Base-by-base conservation (phyloP, 2,797 vertebrate species). In the Sarcoramphus papa region DNA sequence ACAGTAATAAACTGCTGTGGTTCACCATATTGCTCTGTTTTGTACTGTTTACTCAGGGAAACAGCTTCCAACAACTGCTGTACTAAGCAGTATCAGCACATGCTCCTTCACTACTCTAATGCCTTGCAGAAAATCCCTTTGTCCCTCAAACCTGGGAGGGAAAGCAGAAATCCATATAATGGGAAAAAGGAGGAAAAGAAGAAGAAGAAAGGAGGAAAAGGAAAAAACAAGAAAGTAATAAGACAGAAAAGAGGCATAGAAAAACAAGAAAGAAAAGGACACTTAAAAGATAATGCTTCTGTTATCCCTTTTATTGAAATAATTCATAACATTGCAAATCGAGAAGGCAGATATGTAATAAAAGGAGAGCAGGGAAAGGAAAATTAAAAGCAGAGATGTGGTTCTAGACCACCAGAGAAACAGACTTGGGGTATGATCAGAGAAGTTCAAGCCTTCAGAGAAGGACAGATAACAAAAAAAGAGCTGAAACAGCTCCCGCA, bases 401-500 rank as follows among this genome's bases (percentile, higher is more conserved):
- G 10, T 54, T 92, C 40, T 63, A 43, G 48, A 63, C 20, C 45
- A 94, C 64, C 10, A 64, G 37, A 60, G 27, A 82, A 78, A 68
- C 15, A 79, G 31, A 69, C 10, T 3, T 53, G 14, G 9, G 37
- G 18, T 47, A 43, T 56, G 51, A 70, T 43, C 41, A 75, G 33
- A 37, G 56, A 75, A 75, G 8, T 28, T 48, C 28, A 60, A 72
- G n/a, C 8, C n/a, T 75, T 81, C 59, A 76, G 51, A 73, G 37
- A 51, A 63, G 33, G 18, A 51, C 2, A 75, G 40, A 23, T 28
- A 85, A 84, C 7, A 31, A 27, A 69, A 86, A 43, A 70, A n/a
- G 12, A 56, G 37, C 0, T 1, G 64, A 86, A 83, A 15, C 21
- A 53, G 17, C 13, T 86, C 23, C 23, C 23, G 56, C 0, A 0